Evolutionary conservation across 2,113 vertebrate species (phyloP).

Genomic region (Kobus ellipsiprymnus): DNA sequence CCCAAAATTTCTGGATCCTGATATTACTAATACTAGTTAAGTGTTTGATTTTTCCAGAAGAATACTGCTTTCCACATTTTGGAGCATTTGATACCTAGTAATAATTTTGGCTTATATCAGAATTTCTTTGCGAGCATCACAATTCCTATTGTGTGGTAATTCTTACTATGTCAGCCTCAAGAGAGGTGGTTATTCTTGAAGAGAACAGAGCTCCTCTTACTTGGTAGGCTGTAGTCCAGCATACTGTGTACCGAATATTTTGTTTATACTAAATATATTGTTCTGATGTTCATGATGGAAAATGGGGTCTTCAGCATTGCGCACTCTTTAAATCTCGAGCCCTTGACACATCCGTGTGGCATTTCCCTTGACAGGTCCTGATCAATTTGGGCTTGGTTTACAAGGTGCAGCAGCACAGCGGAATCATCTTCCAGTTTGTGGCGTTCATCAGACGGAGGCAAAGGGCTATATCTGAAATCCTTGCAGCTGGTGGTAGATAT

Average conservation of each 20-base stretch:
- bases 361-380: conserved; percentile 84
- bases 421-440: conserved; percentile 96
- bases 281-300: background rate
- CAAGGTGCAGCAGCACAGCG: conserved; percentile 96
- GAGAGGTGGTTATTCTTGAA: background rate
- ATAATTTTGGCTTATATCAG: background rate
- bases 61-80: background rate
- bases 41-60: background rate
- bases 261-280: background rate
- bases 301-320: background rate
- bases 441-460: conserved; percentile 93
- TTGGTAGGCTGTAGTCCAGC: background rate
- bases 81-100: background rate
- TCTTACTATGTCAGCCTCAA: background rate
- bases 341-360: background rate
- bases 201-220: background rate
- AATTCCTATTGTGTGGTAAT: background rate
- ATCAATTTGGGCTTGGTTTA: conserved; percentile 95
- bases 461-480: conserved; percentile 89
- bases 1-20: background rate
- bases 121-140: background rate
- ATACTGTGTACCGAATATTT: background rate
- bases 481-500: conserved; percentile 96
- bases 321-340: background rate
- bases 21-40: background rate